phyloP scores from a whole-genome alignment of 2,888 invertebrate species.

The Drosophila anomalata region DNA sequence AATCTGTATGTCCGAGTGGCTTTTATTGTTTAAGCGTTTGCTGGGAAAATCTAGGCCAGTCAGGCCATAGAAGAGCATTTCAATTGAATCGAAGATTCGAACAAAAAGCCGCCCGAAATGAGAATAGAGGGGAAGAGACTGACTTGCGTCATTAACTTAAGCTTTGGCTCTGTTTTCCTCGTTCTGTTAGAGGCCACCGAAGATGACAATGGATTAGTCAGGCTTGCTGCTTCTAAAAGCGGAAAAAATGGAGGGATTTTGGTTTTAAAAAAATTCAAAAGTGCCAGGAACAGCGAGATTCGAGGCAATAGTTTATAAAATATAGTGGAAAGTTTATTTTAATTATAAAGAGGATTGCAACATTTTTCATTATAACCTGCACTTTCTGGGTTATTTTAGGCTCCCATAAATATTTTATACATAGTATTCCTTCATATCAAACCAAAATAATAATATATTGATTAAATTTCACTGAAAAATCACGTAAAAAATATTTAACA shows the following conservation, averaged over 20 bases:
- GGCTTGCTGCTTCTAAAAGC: background rate
- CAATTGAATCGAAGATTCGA: conserved; percentile 39
- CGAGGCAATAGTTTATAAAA: background rate
- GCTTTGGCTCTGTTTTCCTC: conserved; percentile 1
- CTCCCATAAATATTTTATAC: no score
- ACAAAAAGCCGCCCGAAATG: conserved; percentile 11
- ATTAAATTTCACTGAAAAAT: background rate
- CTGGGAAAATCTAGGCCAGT: conserved; percentile 38
- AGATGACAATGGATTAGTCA: conserved; percentile 35
- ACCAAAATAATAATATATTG: background rate
- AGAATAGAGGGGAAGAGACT: conserved; percentile 8
- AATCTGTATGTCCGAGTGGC: conserved; percentile 41
- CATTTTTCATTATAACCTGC: no score
- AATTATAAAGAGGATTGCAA: no score
- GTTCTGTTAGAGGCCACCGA: conserved; percentile 27
- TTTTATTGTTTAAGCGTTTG: conserved; percentile 62
- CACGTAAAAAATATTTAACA: conserved; percentile 25
- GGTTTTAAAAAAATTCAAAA: background rate
- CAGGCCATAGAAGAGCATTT: conserved; percentile 39
- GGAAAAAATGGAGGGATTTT: conserved; percentile 1
- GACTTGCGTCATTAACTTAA: conserved; percentile 25
- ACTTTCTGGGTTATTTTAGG: no score
- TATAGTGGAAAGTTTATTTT: background rate
- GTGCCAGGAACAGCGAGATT: background rate
- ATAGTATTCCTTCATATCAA: background rate